Percentiles rank a stretch among this genome's conserved stretches.
phyloP scores from a whole-genome alignment of 2,888 invertebrate genomes.

The Parnassius smintheus region DNA sequence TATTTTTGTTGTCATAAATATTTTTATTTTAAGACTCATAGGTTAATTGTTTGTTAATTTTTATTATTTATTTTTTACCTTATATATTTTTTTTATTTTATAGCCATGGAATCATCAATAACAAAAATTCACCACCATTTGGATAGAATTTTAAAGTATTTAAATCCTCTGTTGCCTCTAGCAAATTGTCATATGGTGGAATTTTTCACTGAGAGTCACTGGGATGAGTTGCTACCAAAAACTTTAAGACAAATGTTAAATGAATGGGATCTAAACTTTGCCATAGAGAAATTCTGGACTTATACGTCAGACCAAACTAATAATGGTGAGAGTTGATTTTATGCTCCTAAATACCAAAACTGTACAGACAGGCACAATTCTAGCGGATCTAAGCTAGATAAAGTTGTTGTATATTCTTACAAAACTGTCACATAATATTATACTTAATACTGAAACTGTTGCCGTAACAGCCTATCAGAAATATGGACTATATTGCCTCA shows the following conservation, averaged over 20 bases:
- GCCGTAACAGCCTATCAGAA: too few relatives aligned
- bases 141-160: constrained; percentile 75
- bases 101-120: constrained; percentile 46
- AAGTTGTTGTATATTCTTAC: too few relatives aligned
- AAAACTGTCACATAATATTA: too few relatives aligned
- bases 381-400: too few relatives aligned
- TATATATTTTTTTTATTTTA: constrained; percentile 15
- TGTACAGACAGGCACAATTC: too few relatives aligned
- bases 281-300: constrained; percentile 76
- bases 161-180: constrained; percentile 82
- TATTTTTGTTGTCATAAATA: too few relatives aligned
- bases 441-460: too few relatives aligned
- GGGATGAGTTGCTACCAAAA: constrained; percentile 81
- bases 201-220: constrained; percentile 83
- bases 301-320: constrained; percentile 32
- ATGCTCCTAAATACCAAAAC: too few relatives aligned
- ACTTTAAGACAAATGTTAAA: constrained; percentile 76
- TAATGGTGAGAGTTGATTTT: constrained; percentile 28
- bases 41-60: constrained; percentile 57
- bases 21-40: too few relatives aligned
- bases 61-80: constrained; percentile 73
- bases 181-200: constrained; percentile 89
- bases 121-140: constrained; percentile 55
- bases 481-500: too few relatives aligned
- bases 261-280: constrained; percentile 54